These are phyloP conservation scores for Drosophila baimaii DNA, from an alignment of 1,140 invertebrate species.

Conservation along the genomic window DNA sequence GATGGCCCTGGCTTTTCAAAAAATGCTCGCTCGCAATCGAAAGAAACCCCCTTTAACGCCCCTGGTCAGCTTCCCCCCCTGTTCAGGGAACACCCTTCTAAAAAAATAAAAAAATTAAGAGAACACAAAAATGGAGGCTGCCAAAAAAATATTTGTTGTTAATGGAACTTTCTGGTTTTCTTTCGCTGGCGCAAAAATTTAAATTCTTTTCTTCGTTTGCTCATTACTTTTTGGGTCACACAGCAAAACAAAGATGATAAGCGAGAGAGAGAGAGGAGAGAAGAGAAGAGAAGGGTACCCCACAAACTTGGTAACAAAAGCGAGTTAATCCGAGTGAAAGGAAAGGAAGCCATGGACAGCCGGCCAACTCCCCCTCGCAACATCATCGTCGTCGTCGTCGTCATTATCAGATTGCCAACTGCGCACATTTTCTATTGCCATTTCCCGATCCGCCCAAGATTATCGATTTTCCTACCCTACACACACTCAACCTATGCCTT, in stretches of 20 bases:
- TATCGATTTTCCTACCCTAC: slow-evolving; percentile 60
- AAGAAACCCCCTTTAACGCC: neutral
- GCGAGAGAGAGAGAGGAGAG: slow-evolving; percentile 2
- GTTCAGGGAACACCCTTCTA: slow-evolving; percentile 12
- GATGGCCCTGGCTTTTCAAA: slow-evolving; percentile 67
- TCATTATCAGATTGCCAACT: slow-evolving; percentile 53
- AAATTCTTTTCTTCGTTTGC: slow-evolving; percentile 49
- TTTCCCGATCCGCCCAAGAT: slow-evolving; percentile 62
- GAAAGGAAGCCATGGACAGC: slow-evolving; percentile 30
- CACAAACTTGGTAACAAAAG: slow-evolving; percentile 33
- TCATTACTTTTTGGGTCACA: slow-evolving; percentile 54
- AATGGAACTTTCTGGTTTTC: slow-evolving; percentile 80
- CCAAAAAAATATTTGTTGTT: slow-evolving; percentile 78
- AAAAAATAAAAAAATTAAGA: slow-evolving; percentile 43
- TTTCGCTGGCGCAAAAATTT: slow-evolving; percentile 63
- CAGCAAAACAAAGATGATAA: slow-evolving; percentile 11
- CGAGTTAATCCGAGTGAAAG: slow-evolving; percentile 41
- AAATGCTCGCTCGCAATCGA: slow-evolving; percentile 55
- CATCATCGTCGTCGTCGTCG: slow-evolving; percentile 3
- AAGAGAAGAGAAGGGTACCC: slow-evolving; percentile 13
- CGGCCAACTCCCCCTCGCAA: slow-evolving; percentile 21
- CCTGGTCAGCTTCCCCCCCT: slow-evolving; percentile 27
- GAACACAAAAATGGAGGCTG: slow-evolving; percentile 63
- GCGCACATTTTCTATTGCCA: slow-evolving; percentile 63
- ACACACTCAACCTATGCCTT: slow-evolving; percentile 16